Percentiles rank a stretch among this genome's conserved stretches.
Conservation (phyloP, 1,140 invertebrate species). For the Pomacea maculata region DNA sequence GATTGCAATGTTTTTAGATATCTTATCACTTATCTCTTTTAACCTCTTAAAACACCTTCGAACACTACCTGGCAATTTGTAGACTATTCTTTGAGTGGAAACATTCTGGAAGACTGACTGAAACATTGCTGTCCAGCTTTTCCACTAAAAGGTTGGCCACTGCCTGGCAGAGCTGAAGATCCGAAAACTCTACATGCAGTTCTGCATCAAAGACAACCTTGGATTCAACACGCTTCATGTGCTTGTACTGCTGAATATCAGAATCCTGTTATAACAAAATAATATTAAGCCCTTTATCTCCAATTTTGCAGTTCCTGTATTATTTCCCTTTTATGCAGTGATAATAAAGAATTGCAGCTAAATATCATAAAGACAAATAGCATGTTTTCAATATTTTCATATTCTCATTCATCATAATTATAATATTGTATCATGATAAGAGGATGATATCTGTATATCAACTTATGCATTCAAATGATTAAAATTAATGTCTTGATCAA, state of each 20-base stretch:
- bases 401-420: too few relatives aligned
- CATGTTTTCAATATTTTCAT: too few relatives aligned
- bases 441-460: too few relatives aligned
- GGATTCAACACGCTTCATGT: conserved; percentile 45
- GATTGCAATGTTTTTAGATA: not conserved
- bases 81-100: conserved; percentile 54
- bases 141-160: conserved; percentile 59
- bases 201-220: conserved; percentile 52
- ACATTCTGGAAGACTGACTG: conserved; percentile 55
- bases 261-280: conserved; percentile 46
- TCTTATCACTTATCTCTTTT: conserved; percentile 8
- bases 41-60: not conserved
- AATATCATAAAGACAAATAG: too few relatives aligned
- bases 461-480: too few relatives aligned
- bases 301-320: not conserved
- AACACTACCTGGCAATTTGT: conserved; percentile 54
- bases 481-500: too few relatives aligned
- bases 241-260: conserved; percentile 54
- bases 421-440: too few relatives aligned
- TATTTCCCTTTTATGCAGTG: too few relatives aligned
- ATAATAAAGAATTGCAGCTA: too few relatives aligned
- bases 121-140: conserved; percentile 60
- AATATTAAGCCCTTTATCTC: not conserved
- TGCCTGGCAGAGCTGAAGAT: conserved; percentile 56
- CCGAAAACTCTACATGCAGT: conserved; percentile 52